Evolutionary conservation across 2,888 invertebrate species (phyloP), one percentile per base, ranked within the genome.

Genomic region (Drosophila tripunctata): DNA sequence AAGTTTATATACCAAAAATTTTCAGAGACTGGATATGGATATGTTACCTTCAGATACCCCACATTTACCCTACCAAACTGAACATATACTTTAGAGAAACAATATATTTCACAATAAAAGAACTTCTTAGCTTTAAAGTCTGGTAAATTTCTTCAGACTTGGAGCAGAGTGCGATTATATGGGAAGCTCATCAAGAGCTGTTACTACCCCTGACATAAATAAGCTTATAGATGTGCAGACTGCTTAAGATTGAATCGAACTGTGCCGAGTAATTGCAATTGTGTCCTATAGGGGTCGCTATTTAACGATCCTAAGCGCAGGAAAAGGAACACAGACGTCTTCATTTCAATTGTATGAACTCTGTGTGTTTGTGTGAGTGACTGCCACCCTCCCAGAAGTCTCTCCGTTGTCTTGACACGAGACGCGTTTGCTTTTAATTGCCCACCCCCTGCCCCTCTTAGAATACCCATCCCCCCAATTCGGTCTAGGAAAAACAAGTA

Each of bases 371-470:
- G 63, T 45, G 45, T 33, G 31, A n/a, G 50, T 58, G 41, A 60
- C 55, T 62, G 48, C 66, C 41, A 30, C 47, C 63, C 55, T n/a
- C 27, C n/a, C 27, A 24, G 33, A 27, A n/a, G n/a, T n/a, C n/a
- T n/a, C n/a, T 31, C 0, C 21, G 27, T 12, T 55, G 40, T 43
- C 21, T 27, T 33, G 15, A 30, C 47, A 52, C 15, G 56, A 62
- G 57, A 67, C 51, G 72, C 70, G 52, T 60, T 75, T 72, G 77
- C 67, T 67, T 76, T 75, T 75, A 75, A 75, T 75, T 76, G 75
- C 57, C 67, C 48, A 27, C n/a, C 15, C 41, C 21, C 7, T 1
- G 2, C 30, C 4, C 0, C 17, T 10, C 2, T 12, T 2, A 24
- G 0, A 10, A 2, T n/a, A n/a, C 17, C 14, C 6, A 15, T 0